A percentile compares a stretch with the other conserved stretches of the same genome.
Evolutionary conservation across 2,888 invertebrate genomes (phyloP).

Genomic region (Steinernema scapterisci): DNA sequence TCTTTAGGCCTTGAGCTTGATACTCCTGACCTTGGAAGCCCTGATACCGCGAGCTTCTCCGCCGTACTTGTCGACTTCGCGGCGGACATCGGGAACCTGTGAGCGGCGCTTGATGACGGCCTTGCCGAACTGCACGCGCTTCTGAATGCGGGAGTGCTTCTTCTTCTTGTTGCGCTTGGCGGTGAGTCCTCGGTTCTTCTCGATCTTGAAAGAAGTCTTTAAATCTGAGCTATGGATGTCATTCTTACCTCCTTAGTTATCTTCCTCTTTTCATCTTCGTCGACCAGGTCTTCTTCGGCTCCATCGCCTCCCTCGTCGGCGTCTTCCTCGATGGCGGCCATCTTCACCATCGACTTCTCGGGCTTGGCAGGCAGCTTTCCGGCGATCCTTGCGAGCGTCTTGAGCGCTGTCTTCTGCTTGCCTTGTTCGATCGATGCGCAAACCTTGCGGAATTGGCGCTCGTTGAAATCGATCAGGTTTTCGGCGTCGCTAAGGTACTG

Average conservation of each 20-base stretch:
- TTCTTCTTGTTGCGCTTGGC: conserved; percentile 46
- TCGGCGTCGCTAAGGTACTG: conserved; percentile 12
- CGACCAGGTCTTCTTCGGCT: conserved; percentile 38
- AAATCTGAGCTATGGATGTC: conserved; percentile 14
- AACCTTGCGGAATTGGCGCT: conserved; percentile 18
- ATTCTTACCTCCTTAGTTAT: conserved; percentile 77
- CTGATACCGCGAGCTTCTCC: conserved; percentile 95
- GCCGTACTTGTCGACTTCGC: conserved; percentile 81
- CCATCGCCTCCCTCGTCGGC: conserved; percentile 43
- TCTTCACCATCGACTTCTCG: neutral
- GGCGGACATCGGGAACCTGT: conserved; percentile 82
- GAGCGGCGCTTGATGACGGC: conserved; percentile 90
- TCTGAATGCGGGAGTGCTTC: conserved; percentile 78
- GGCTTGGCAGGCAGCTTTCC: conserved; percentile 14
- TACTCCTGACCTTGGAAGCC: conserved; percentile 83
- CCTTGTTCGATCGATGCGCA: neutral
- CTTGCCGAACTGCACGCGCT: conserved; percentile 81
- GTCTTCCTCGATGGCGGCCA: conserved; percentile 5
- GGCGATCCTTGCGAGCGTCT: conserved; percentile 10
- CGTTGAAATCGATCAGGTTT: conserved; percentile 14
- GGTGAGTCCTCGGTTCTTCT: conserved; percentile 50
- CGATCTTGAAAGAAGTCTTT: conserved; percentile 43
- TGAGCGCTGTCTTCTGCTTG: neutral
- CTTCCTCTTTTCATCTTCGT: conserved; percentile 75
- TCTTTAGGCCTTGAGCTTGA: conserved; percentile 76